Evolutionary conservation across 2,113 vertebrate genomes (phyloP), one percentile per base, ranked within the genome.

Genomic region (Myiozetetes cayanensis): DNA sequence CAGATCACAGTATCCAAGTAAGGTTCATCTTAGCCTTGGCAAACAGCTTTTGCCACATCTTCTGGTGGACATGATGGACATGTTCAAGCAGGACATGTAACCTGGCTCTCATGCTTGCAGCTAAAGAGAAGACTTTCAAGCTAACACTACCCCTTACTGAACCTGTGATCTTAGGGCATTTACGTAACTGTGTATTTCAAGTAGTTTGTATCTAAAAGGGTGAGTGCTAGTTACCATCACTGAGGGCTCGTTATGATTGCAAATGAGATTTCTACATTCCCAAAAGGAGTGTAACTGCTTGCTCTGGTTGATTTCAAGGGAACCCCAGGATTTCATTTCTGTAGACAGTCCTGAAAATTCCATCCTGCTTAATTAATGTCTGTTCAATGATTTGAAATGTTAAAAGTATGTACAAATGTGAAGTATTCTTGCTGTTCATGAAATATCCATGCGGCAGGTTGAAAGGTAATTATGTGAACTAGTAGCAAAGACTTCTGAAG

Each of bases 311-410:
- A 72, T 81, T 89, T 94, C 53, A 92, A 78, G 41, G 17, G 18
- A 5, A 75, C 1, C 1, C 3, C 1, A 1, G 41, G 74, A 79
- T 87, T 85, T 94, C 87, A 92, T 73, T 82, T 43, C 35, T 90
- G 93, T 35, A 89, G 77, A 58, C 31, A 66, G 18, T 53, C 94
- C 68, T 91, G 53, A 93, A 95, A 91, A 79, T 68, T 61, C 58
- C 85, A 41, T 85, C 55, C 22, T 75, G 27, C 31, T 87, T 94
- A 82, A 72, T 91, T 87, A 85, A 65, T 72, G 11, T 77, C 43
- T 68, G 9, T 56, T 87, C 19, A 5, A 1, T 31, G 13, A 39
- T 78, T 70, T 63, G 27, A 84, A 58, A 35, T n/a, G 17, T n/a
- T 52, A 67, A 81, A 87, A 76, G 35, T n/a, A 15, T 70, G 4